A percentile compares a stretch with the other conserved stretches of the same genome.
Evolutionary conservation across 2,888 invertebrate species (phyloP).

Genomic region (Dioctria rufipes): DNA sequence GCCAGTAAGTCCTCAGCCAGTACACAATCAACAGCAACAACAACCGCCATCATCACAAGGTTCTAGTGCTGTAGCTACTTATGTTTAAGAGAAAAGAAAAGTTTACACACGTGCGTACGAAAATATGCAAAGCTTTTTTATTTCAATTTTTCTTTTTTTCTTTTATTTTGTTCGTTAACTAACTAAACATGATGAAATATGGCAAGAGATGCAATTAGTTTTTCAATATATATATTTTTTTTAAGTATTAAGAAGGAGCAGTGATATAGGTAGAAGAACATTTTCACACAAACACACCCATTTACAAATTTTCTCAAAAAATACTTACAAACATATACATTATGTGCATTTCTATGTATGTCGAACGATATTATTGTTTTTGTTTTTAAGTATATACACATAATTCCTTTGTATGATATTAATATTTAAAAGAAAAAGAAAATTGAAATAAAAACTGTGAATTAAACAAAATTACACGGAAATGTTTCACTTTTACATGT

Average conservation of each 20-base stretch:
- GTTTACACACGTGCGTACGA: conserved; percentile 4
- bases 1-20: conserved; percentile 72
- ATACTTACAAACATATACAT: conserved; percentile 8
- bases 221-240: not conserved
- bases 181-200: not conserved
- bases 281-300: conserved; percentile 6
- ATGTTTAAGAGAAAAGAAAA: conserved; percentile 72
- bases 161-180: too few relatives aligned
- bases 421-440: not conserved
- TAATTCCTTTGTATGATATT: not conserved
- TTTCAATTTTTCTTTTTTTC: conserved; percentile 41
- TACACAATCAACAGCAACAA: conserved; percentile 71
- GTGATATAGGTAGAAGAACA: conserved; percentile 9
- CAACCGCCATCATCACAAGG: conserved; percentile 73
- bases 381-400: too few relatives aligned
- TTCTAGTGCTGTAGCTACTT: conserved; percentile 75
- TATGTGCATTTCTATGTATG: conserved; percentile 1
- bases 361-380: not conserved
- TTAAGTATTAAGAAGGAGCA: conserved; percentile 1
- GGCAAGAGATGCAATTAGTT: not conserved
- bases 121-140: conserved; percentile 20
- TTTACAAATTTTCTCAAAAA: conserved; percentile 25
- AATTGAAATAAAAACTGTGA: conserved; percentile 10
- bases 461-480: not conserved
- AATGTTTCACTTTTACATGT: not conserved